Percentiles rank a stretch among this genome's conserved stretches.
phyloP scores from a whole-genome alignment of 2,797 vertebrate genomes.

The Telmatherina bonti region DNA sequence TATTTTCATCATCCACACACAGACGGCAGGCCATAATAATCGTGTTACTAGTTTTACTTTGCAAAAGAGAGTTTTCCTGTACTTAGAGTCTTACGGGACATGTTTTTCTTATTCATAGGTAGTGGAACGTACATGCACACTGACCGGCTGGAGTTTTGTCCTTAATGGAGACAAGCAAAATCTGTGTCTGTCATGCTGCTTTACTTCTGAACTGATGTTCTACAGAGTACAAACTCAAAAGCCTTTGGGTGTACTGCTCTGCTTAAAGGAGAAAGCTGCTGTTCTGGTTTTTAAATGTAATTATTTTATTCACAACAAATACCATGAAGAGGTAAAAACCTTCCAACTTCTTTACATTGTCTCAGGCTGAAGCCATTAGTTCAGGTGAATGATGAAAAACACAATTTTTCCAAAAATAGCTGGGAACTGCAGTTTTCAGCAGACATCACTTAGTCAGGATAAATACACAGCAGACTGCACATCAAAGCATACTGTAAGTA shows the following conservation, averaged over 20 bases:
- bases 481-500: conserved; percentile 5
- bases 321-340: conserved; percentile 11
- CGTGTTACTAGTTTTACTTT: conserved; percentile 66
- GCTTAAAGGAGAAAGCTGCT: conserved; percentile 14
- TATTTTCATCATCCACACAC: conserved; percentile 76
- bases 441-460: conserved; percentile 20
- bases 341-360: conserved; percentile 3
- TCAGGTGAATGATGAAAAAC: conserved; percentile 36
- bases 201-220: conserved; percentile 41
- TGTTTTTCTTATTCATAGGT: conserved; percentile 41
- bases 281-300: conserved; percentile 8
- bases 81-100: conserved; percentile 59
- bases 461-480: conserved; percentile 5
- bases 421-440: conserved; percentile 17
- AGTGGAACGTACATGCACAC: conserved; percentile 5
- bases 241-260: conserved; percentile 9
- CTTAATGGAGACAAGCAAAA: conserved; percentile 36
- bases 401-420: conserved; percentile 10
- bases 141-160: conserved; percentile 28
- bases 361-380: conserved; percentile 24
- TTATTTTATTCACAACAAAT: conserved; percentile 22
- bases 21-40: conserved; percentile 69
- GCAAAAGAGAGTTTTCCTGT: conserved; percentile 64
- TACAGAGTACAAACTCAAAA: conserved; percentile 22
- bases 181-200: conserved; percentile 18